Evolutionary conservation across 1,140 invertebrate species (phyloP), one percentile per base, ranked within the genome.

Genomic region (Hyposmocoma kahamanoa): DNA sequence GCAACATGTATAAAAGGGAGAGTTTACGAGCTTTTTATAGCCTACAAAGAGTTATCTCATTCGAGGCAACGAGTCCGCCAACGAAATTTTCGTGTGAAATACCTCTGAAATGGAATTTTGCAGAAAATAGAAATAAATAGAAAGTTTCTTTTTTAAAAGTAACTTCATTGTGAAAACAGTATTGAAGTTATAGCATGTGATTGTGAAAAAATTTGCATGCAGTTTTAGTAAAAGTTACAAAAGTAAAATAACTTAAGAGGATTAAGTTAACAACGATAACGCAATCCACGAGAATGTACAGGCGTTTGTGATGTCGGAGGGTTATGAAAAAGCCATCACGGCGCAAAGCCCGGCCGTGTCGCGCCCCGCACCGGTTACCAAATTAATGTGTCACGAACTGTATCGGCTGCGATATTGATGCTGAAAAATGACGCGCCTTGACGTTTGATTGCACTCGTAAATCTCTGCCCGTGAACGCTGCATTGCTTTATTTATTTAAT

Each of bases 341-440:
- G 49, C 34, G 24, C 18, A 58, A 13, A 36, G 49, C 34, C 20
- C 18, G 26, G 22, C 32, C 28, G 42, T 21, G 45, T 43, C 55
- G 11, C 30, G 46, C 50, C 38, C 32, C 52, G 48, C 63, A 63
- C 58, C 54, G 52, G 63, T 57, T 60, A 59, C 61, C 62, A 62
- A 64, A 67, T 64, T 63, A 64, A 67, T 64, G 55, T 67, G 67
- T 70, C 63, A 67, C 59, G 54, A 62, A 61, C 59, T 52, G 55
- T 60, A 61, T 56, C 53, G 56, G 59, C 47, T 53, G 22, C 55
- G 52, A 60, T 67, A 61, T 59, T 56, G 59, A 59, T 61, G 53
- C 58, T 64, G 67, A 67, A 62, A 62, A 66, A 62, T 61, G 57
- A 63, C 53, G 50, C 50, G 30, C 44, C 54, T 52, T 59, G 59